Base-by-base conservation (phyloP, 2,888 invertebrate species). In the Thecocarcelia acutangulata region DNA sequence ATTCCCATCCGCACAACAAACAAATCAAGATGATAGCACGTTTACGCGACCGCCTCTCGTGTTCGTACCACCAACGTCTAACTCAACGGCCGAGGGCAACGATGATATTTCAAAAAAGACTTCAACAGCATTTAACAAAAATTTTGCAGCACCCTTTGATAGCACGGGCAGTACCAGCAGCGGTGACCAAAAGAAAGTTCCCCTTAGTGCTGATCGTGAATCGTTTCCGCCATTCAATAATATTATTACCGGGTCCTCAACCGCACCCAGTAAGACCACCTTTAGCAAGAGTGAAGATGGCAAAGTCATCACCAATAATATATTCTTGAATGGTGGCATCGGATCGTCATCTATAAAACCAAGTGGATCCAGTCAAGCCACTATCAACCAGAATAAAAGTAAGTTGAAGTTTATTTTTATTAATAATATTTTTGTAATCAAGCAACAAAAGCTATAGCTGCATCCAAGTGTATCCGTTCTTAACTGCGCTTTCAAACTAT, bases 231-330 rank as follows among this genome's bases (percentile, higher is more conserved):
- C 88, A 5, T 82, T 85, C 15, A 74, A 74, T 61, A 73, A 50
- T 68, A 64, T 56, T 3, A 52, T 44, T 54, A 66, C 66, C 17
- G 70, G 75, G 21, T 73, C 78, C n/a, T 28, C 61, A 9, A 64
- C 44, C 3, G 2, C 44, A 21, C 81, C 83, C 24, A 75, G 52
- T 68, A 90, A 90, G 81, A 85, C 88, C 15, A 89, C 88, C 54
- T 90, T 89, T 76, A 87, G 87, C 61, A 90, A 90, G 83, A 90
- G 89, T 82, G 88, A 88, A 56, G 89, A 89, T 40, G 90, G 90
- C 75, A 90, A 90, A 83, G 89, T 90, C 44, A 88, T 90, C 37
- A 89, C 87, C 15, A 90, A 85, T 15, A 86, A 84, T 66, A 70
- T 85, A 12, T 85, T 85, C 59, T 42, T 81, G 33, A 80, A 56